A percentile compares a stretch with the other conserved stretches of the same genome.
These are phyloP conservation scores for Origma solitaria DNA, from an alignment of 2,113 vertebrate species.

Conservation along the genomic window DNA sequence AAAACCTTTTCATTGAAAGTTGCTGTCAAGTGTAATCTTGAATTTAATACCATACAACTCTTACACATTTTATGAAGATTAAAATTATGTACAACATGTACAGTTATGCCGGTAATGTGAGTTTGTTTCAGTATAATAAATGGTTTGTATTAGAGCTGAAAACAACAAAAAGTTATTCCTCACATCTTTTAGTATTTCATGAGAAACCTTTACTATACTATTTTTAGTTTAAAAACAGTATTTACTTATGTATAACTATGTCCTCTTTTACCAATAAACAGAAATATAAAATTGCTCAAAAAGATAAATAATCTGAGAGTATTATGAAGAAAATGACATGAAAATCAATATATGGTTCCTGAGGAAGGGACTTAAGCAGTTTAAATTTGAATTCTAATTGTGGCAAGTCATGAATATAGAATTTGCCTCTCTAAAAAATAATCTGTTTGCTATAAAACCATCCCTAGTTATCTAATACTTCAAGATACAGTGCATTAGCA, in stretches of 20 bases:
- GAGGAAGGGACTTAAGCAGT: slow-evolving; percentile 57
- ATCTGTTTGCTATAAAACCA: slow-evolving; percentile 69
- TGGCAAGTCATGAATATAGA: slow-evolving; percentile 67
- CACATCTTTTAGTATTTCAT: neutral
- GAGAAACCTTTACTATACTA: slow-evolving; percentile 12
- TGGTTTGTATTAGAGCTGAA: neutral
- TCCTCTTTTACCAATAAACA: slow-evolving; percentile 52
- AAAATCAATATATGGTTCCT: slow-evolving; percentile 61
- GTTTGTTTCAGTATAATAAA: slow-evolving; percentile 16
- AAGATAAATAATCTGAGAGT: slow-evolving; percentile 36
- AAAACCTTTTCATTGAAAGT: slow-evolving; percentile 72
- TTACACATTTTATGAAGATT: slow-evolving; percentile 70
- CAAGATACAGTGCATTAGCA: slow-evolving; percentile 68
- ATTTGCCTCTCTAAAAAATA: slow-evolving; percentile 61
- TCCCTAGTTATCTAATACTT: slow-evolving; percentile 70
- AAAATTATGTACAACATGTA: slow-evolving; percentile 66
- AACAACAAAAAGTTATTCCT: slow-evolving; percentile 7
- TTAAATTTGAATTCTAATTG: slow-evolving; percentile 67
- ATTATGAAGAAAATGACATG: slow-evolving; percentile 57
- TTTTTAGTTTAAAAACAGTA: slow-evolving; percentile 9
- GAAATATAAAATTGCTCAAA: slow-evolving; percentile 16
- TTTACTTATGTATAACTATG: slow-evolving; percentile 12
- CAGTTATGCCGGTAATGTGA: slow-evolving; percentile 38
- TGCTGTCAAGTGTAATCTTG: slow-evolving; percentile 70
- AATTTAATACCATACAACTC: slow-evolving; percentile 69